Conservation (phyloP, 2,113 vertebrate genomes). For the Python bivittatus region DNA sequence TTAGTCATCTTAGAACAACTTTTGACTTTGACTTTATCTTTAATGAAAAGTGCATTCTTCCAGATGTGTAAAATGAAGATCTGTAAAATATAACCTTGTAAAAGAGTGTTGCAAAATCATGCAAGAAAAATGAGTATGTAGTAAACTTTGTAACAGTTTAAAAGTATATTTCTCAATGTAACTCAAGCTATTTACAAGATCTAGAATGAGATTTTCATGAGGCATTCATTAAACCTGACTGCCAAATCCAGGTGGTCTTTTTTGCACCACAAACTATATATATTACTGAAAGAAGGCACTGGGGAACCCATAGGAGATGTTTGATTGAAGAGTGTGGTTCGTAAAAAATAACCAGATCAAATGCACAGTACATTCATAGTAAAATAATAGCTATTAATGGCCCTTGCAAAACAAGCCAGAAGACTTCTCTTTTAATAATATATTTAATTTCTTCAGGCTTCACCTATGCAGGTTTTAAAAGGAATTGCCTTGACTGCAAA, state of each 20-base stretch:
- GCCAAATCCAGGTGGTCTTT: neutral
- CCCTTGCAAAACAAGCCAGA: neutral
- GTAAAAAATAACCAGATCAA: neutral
- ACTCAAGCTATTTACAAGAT: conserved; percentile 34
- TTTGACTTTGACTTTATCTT: neutral
- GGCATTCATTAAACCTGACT: neutral
- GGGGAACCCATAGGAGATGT: neutral
- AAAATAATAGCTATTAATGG: neutral
- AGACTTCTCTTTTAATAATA: neutral
- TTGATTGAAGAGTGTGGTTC: accelerated
- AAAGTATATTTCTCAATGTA: conserved; percentile 1
- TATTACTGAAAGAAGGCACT: conserved; percentile 8
- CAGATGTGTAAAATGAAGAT: conserved; percentile 21
- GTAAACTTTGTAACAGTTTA: neutral
- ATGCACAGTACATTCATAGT: neutral
- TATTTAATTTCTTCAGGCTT: neutral
- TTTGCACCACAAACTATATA: neutral
- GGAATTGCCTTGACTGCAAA: neutral
- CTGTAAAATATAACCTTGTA: conserved; percentile 27
- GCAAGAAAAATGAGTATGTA: conserved; percentile 10
- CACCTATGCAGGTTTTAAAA: neutral
- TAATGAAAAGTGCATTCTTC: conserved; percentile 8
- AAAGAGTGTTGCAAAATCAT: conserved; percentile 12
- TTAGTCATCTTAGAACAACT: neutral
- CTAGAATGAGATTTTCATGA: conserved; percentile 19